Conservation (phyloP, 2,797 vertebrate species). For the Hydrocynus forskahlii region DNA sequence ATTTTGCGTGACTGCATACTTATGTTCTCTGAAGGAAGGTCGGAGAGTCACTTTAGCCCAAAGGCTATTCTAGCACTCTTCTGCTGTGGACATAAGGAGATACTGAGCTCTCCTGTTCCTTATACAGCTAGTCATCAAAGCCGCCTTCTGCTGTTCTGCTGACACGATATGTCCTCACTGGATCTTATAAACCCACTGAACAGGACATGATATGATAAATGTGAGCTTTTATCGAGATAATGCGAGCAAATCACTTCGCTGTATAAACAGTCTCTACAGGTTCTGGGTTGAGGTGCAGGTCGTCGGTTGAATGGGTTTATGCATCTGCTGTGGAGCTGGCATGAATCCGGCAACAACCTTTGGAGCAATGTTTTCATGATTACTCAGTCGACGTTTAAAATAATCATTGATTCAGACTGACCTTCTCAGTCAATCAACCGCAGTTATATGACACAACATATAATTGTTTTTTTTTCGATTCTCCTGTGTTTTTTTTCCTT, state of each 20-base stretch:
- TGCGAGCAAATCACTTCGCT: background rate
- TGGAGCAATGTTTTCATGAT: background rate
- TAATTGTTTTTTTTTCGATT: no score
- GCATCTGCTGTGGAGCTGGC: background rate
- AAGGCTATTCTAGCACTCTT: conserved; percentile 41
- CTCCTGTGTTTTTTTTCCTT: no score
- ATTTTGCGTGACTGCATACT: conserved; percentile 44
- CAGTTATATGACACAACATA: no score
- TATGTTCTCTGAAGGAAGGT: conserved; percentile 47
- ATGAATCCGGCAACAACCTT: background rate
- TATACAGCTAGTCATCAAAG: conserved; percentile 25
- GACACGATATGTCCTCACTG: background rate
- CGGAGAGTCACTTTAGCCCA: conserved; percentile 41
- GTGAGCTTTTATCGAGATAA: conserved; percentile 13
- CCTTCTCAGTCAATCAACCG: no score
- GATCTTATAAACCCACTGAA: background rate
- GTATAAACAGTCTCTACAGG: background rate
- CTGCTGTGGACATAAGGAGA: conserved; percentile 13
- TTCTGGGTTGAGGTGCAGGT: no score
- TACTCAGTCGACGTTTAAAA: background rate
- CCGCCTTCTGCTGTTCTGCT: background rate
- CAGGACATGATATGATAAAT: background rate
- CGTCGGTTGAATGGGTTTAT: background rate
- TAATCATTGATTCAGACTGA: no score
- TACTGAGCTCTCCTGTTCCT: background rate